Base-by-base conservation (phyloP, 1,140 invertebrate species). In the Solen grandis region DNA sequence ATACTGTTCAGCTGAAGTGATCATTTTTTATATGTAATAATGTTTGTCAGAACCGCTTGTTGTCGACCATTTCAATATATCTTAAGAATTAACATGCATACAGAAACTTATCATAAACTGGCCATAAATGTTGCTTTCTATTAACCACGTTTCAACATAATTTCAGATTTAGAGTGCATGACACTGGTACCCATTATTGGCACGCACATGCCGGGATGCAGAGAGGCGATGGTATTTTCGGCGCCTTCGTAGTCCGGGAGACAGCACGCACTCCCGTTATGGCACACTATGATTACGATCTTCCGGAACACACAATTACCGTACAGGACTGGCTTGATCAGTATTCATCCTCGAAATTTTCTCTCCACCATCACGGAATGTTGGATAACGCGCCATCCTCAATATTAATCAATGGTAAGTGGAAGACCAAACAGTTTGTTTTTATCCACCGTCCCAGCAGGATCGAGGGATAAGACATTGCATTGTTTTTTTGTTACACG, bases 181-280 rank as follows among this genome's bases (percentile, higher is more conserved):
- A 62, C 33, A n/a, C 87, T 8, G 97, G 97, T 38, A 97, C 96
- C 0, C 96, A 97, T 90, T 97, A 97, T 91, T 98, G 96, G 95
- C 97, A 98, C 89, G 95, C 96, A 2, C 97, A 98, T 87, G 95
- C 95, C 16, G 96, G 96, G 10, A 94, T 96, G 90, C 96, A 97
- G 92, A 90, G 96, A 27, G 95, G 95, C 5, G 97, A 97, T 86
- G 96, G 96, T 0, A 94, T 95, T 0, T 96, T 95, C 75, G 96
- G 97, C 0, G 92, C 95, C 0, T 91, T 97, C 10, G 94, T 97
- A 27, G 95, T 97, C 0, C 94, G 96, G 5, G 95, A 96, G 88
- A 93, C 96, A 0, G 93, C 94, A 78, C 90, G 94, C 2, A 96
- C 97, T 70, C 94, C 94, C 0, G 94, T 96, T 63, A 92, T 93